phyloP scores from a whole-genome alignment of 2,797 vertebrate species.

The Periophthalmus magnuspinnatus region DNA sequence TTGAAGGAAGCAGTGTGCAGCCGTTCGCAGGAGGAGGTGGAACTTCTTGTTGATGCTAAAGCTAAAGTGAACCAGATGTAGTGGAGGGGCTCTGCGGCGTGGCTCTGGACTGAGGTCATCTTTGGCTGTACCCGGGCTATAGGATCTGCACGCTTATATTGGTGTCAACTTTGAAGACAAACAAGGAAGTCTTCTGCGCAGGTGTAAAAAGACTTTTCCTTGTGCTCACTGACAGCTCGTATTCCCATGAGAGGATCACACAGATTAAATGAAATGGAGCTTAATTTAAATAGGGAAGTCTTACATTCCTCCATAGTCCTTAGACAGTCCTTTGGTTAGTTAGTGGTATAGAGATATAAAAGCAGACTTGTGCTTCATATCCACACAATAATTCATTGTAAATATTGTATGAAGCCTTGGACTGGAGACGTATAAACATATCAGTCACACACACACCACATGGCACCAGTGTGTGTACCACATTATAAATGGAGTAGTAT shows the following conservation, averaged over 20 bases:
- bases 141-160: slow-evolving; percentile 46
- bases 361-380: slow-evolving; percentile 36
- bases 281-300: slow-evolving; percentile 6
- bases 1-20: slow-evolving; percentile 17
- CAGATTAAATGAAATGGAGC: slow-evolving; percentile 6
- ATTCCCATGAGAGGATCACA: background rate
- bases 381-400: slow-evolving; percentile 36
- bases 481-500: slow-evolving; percentile 21
- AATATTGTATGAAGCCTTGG: slow-evolving; percentile 11
- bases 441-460: slow-evolving; percentile 30
- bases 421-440: slow-evolving; percentile 19
- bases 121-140: slow-evolving; percentile 38
- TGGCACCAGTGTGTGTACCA: slow-evolving; percentile 1
- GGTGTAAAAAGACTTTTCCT: slow-evolving; percentile 38
- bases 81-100: slow-evolving; percentile 65
- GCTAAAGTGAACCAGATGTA: slow-evolving; percentile 83
- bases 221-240: slow-evolving; percentile 4
- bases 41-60: slow-evolving; percentile 71
- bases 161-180: slow-evolving; percentile 41
- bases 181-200: slow-evolving; percentile 41
- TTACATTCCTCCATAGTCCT: slow-evolving; percentile 6
- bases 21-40: slow-evolving; percentile 52
- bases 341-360: slow-evolving; percentile 27
- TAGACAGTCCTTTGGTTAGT: slow-evolving; percentile 30
- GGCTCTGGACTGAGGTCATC: slow-evolving; percentile 73